Base-by-base conservation (phyloP, 2,797 vertebrate species). In the Sternarchorhynchus goeldii region DNA sequence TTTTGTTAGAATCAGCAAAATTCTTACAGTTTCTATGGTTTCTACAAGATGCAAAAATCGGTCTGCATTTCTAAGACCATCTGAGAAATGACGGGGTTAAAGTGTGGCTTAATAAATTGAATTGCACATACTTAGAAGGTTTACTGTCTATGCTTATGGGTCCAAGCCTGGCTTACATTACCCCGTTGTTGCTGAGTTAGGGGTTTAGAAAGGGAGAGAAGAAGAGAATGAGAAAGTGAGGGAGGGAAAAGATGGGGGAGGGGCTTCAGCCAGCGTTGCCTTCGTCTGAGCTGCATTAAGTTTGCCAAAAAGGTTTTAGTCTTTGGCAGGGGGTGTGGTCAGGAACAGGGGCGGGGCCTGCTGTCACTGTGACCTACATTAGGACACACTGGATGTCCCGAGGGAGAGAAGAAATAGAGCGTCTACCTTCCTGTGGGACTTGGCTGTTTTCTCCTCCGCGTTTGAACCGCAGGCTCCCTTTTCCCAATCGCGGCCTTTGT, bases 351-450 rank as follows among this genome's bases (percentile, higher is more conserved):
- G 85, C 75, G 84, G 87, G 85, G 59, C 74, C 77, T 83, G 88
- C 91, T 91, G 91, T 91, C 91, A 88, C 88, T 76, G 65, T 92
- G 91, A 93, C 92, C 90, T 90, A 92, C 78, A 91, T 93, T 67
- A 45, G 76, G 45, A 53, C 21, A 82, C 67, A 84, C 82, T 80
- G 67, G 68, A 83, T 82, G 81, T 63, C 57, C 57, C 34, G 39
- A 74, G 18, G 29, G 6, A 10, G 60, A n/a, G 29, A 50, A 85
- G 73, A 75, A 68, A 12, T 2, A 50, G 10, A 12, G 12, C 12
- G 45, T n/a, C 63, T 79, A 73, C 83, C 75, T 81, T 84, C 85
- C 84, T 84, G 83, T 76, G 76, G 66, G 55, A 60, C 69, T 57
- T 56, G 68, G 60, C 73, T 66, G 45, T 83, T 78, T 78, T 78